phyloP scores from a whole-genome alignment of 1,140 invertebrate genomes.

The Spodoptera litura region DNA sequence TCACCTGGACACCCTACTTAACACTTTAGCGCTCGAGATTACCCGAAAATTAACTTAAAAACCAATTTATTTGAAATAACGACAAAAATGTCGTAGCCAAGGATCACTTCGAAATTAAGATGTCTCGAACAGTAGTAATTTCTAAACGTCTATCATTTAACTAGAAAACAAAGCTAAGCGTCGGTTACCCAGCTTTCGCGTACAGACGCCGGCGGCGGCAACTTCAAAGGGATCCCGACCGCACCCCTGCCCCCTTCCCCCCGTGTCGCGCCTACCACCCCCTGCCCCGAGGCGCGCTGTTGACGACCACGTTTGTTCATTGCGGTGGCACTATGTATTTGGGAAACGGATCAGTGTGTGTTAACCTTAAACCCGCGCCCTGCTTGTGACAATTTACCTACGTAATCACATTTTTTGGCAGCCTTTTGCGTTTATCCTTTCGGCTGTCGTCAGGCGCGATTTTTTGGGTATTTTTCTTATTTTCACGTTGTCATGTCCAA shows the following conservation, averaged over 20 bases:
- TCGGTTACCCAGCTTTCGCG: constrained; percentile 78
- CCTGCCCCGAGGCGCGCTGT: constrained; percentile 54
- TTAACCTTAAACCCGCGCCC: constrained; percentile 52
- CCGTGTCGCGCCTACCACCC: constrained; percentile 46
- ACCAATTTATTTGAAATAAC: constrained; percentile 16
- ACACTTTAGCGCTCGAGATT: constrained; percentile 41
- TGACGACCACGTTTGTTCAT: constrained; percentile 68
- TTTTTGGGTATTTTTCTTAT: constrained; percentile 5
- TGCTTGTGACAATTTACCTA: constrained; percentile 55
- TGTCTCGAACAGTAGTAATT: constrained; percentile 67
- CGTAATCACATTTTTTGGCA: constrained; percentile 44
- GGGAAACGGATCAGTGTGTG: constrained; percentile 59
- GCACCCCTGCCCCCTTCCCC: constrained; percentile 54
- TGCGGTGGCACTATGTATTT: constrained; percentile 67
- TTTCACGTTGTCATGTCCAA: background rate
- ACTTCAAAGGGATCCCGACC: constrained; percentile 76
- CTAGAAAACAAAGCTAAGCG: constrained; percentile 80
- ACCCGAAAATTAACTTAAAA: constrained; percentile 21
- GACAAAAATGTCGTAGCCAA: constrained; percentile 18
- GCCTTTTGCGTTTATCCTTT: constrained; percentile 32
- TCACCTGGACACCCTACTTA: constrained; percentile 50
- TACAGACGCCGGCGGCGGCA: constrained; percentile 70
- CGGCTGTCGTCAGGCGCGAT: constrained; percentile 1
- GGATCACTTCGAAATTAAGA: constrained; percentile 53
- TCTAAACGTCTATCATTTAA: constrained; percentile 76